phyloP scores from a whole-genome alignment of 1,140 invertebrate species.

The Cherax quadricarinatus region DNA sequence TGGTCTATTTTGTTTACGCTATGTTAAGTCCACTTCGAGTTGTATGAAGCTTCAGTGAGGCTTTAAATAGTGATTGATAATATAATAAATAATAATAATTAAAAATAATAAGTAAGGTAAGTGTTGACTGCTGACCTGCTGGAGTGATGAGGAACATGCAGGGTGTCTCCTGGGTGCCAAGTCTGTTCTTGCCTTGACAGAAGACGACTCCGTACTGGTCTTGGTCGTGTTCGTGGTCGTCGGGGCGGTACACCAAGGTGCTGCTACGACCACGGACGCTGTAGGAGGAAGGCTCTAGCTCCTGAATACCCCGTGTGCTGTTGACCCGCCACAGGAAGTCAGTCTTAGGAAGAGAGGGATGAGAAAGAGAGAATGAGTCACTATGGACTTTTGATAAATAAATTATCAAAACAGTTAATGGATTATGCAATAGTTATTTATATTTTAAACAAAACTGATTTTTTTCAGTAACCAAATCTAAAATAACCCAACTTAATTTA shows the following conservation, averaged over 20 bases:
- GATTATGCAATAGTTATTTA: too few species aligned
- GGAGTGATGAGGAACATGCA: slow-evolving; percentile 3
- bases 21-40: too few species aligned
- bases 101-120: too few species aligned
- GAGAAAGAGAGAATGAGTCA: background rate
- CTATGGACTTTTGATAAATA: background rate
- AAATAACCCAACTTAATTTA: too few species aligned
- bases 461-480: too few species aligned
- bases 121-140: background rate
- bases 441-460: too few species aligned
- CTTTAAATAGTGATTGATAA: too few species aligned
- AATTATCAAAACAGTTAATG: too few species aligned
- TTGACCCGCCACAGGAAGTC: slow-evolving; percentile 10
- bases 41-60: too few species aligned
- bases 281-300: background rate
- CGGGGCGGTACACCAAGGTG: background rate
- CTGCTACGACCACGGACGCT: background rate
- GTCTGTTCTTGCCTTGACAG: background rate
- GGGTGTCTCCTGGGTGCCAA: background rate
- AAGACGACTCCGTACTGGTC: slow-evolving; percentile 16
- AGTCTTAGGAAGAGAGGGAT: background rate
- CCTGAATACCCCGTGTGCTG: background rate
- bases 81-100: too few species aligned
- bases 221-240: background rate
- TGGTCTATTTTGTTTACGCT: too few species aligned